Base-by-base conservation (phyloP, 1,140 invertebrate genomes). In the Rhyacophila brunnea region DNA sequence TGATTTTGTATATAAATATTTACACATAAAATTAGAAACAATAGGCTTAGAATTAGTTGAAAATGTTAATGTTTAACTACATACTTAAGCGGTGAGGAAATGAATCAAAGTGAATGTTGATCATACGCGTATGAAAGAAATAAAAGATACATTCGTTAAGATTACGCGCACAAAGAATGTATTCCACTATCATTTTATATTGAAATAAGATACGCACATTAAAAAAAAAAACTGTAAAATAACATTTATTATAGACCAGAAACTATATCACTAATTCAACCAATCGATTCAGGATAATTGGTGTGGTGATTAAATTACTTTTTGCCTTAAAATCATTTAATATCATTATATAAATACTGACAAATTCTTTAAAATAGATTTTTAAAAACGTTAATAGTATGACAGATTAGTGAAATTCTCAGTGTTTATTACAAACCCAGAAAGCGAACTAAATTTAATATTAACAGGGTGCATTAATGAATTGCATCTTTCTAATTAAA, bases 151-250 rank as follows among this genome's bases (percentile, higher is more conserved):
- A 40, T 15, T 13, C 5, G 11, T 40, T 40, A 15, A n/a, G 15
- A n/a, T 60, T 54, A 44, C 43, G 40, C 13, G 42, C 20, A 40
- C 11, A 40, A 40, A 5, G 45, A 48, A 48, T 54, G 40, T 36
- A 46, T 13, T 44, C 53, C 20, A 15, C 11, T 35, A 5, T 10
- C 6, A 13, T 38, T 38, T 55, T 44, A n/a, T 54, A 51, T 32
- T 55, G 15, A 42, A 55, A 18, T 57, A 63, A 53, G 52, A 47
- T 63, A 50, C 60, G 58, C 60, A 58, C 46, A 57, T 58, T 58
- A 53, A 40, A 61, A 48, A 10, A 11, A 17, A 15, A 6, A 17
- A 48, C 13, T 48, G 4, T 48, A 1, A 48, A 6, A 34, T 32
- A 4, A n/a, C 13, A 7, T 48, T 35, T 13, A 6, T 43, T 9